These are phyloP conservation scores for Pipa parva DNA, from an alignment of 2,113 vertebrate species.

Conservation along the genomic window DNA sequence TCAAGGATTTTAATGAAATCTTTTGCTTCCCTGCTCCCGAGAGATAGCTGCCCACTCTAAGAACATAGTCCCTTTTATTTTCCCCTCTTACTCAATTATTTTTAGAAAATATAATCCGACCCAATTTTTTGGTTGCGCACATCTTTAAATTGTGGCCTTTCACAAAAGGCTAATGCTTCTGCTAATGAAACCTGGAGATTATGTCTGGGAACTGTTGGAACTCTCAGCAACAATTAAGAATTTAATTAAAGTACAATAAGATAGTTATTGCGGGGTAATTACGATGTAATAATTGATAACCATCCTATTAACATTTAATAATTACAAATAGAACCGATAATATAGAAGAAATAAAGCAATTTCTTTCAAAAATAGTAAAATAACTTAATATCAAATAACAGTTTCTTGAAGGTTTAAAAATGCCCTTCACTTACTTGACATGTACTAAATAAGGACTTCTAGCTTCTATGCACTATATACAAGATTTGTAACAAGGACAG, in stretches of 20 bases:
- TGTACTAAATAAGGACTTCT: constrained; percentile 2
- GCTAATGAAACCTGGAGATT: constrained; percentile 32
- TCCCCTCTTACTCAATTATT: constrained; percentile 38
- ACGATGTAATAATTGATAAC: constrained; percentile 57
- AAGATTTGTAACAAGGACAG: constrained; percentile 25
- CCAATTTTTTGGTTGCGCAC: constrained; percentile 35
- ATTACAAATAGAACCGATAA: constrained; percentile 62
- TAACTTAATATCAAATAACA: constrained; percentile 35
- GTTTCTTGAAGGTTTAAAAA: constrained; percentile 36
- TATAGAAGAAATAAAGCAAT: constrained; percentile 50
- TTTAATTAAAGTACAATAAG: constrained; percentile 54
- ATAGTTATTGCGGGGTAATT: constrained; percentile 52
- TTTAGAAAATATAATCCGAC: constrained; percentile 42
- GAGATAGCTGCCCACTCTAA: constrained; percentile 40
- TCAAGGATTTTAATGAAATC: constrained; percentile 41
- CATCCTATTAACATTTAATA: constrained; percentile 60
- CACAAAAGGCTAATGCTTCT: constrained; percentile 40
- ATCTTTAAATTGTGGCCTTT: constrained; percentile 42
- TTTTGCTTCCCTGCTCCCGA: constrained; percentile 33
- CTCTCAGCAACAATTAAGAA: constrained; percentile 57
- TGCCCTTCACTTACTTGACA: constrained; percentile 9
- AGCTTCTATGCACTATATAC: background rate
- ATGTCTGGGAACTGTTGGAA: constrained; percentile 46
- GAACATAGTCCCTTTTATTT: constrained; percentile 33
- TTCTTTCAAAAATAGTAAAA: constrained; percentile 22